Evolutionary conservation across 2,797 vertebrate species (phyloP), one percentile per base, ranked within the genome.

Genomic region (Dromococcyx pavoninus): DNA sequence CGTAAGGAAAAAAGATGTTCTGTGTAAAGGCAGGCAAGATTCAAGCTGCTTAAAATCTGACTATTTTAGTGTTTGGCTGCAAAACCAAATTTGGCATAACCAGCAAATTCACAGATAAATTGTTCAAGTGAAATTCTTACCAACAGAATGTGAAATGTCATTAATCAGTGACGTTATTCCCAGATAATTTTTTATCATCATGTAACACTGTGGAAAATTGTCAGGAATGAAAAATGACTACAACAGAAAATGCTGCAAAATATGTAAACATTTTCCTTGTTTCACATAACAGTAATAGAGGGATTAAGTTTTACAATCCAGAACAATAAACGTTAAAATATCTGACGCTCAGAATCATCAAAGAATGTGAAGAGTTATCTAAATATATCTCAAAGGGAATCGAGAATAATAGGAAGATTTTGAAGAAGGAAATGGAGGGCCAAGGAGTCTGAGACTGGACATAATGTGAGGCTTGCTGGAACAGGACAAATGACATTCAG

Each of bases 71-170:
- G 56, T 60, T 43, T 83, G 24, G 35, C 84, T 91, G 74, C 57
- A 89, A 93, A 94, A 85, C 53, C 32, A 86, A 60, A 88, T 73
- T 83, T 90, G 76, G 70, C 54, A 46, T 81, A n/a, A 77, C 41
- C 83, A 75, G 19, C 10, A 91, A 84, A 81, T 65, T 81, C 70
- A 51, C 50, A 77, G 30, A 84, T 61, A 83, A 88, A 89, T 61
- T 69, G 32, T 61, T 89, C 46, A 65, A 79, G 25, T 56, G 60
- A 79, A 86, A 83, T 35, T 77, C 71, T 80, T 87, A 82, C 33
- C 23, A 80, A 50, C 54, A 73, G 58, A 92, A 87, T 33, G 37
- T 64, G 51, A 74, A 92, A 95, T 77, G 10, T 61, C 67, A 75
- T 69, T 86, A 80, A 86, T 69, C 19, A 41, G 51, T 4, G 1